Base-by-base conservation (phyloP, 1,140 invertebrate genomes). In the Drosophila serrata region DNA sequence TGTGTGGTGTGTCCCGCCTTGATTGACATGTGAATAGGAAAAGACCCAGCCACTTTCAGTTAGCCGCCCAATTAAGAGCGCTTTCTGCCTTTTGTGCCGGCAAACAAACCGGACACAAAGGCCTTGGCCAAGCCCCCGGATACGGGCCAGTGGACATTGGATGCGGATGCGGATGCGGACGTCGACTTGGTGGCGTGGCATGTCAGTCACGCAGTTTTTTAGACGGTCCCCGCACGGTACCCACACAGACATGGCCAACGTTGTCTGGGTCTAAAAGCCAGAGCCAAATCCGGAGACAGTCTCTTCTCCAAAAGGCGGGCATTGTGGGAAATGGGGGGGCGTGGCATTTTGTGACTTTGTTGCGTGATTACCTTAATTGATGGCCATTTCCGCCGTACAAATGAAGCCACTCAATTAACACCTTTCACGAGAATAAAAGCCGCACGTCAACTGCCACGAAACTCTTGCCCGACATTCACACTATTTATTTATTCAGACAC, bases 401-500 rank as follows among this genome's bases (percentile, higher is more conserved):
- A 90, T 90, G 85, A 90, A 90, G 85, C 86, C 86, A 90, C 85
- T 90, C 85, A 90, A 90, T 90, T 90, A 90, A 90, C 85, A 90
- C 85, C 86, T 90, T 90, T 90, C 85, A 90, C 42, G 55, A 61
- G 81, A 64, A 90, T 88, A 90, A 88, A 90, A 90, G 69, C 79
- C 67, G 67, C 81, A 90, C 78, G 70, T 85, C 69, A 84, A 45
- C 60, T 31, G 40, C 64, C 40, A 40, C 37, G 64, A 56, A 70
- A 46, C 49, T n/a, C 48, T 56, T 57, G 31, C 24, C 13, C n/a
- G 60, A 15, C 65, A 29, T 24, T 45, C 17, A 12, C 17, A 12
- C 51, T 58, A 22, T 53, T 59, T 72, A 72, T 72, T 72, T 72
- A 72, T 72, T 72, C 65, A 72, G 35, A 22, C 42, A 42, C 51